phyloP scores from a whole-genome alignment of 2,113 vertebrate genomes.

The Psittacus erithacus region DNA sequence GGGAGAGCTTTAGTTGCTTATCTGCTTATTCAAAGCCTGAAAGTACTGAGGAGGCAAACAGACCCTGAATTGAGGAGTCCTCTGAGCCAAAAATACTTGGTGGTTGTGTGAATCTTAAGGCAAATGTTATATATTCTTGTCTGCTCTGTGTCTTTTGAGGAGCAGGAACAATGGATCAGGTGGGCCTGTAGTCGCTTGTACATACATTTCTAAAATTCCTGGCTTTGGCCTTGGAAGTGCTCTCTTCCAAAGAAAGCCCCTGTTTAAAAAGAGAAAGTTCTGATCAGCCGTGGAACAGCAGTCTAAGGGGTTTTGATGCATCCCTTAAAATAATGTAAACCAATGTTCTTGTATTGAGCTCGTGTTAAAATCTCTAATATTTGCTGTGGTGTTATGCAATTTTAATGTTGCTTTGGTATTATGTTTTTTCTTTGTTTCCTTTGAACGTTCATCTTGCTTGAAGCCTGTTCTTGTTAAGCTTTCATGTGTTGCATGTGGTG shows the following conservation, averaged over 20 bases:
- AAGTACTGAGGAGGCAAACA: background rate
- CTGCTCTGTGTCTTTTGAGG: background rate
- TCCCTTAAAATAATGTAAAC: background rate
- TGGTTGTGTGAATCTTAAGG: background rate
- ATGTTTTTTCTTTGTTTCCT: background rate
- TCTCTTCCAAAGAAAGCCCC: background rate
- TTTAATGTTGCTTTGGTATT: background rate
- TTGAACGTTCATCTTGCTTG: background rate
- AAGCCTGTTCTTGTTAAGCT: background rate
- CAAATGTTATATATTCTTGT: background rate
- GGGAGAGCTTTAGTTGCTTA: background rate
- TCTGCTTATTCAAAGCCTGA: background rate
- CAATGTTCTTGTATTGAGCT: background rate
- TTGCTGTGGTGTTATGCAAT: background rate
- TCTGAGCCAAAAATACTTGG: background rate
- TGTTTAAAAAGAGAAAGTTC: background rate
- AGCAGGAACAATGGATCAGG: background rate
- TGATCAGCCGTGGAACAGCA: background rate
- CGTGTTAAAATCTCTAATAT: background rate
- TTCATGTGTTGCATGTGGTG: fast-evolving
- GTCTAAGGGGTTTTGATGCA: background rate
- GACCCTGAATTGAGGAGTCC: background rate
- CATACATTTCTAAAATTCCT: background rate
- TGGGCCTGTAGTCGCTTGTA: background rate
- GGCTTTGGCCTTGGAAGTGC: background rate